A percentile compares a stretch with the other conserved stretches of the same genome.
Conservation (phyloP, 2,797 vertebrate genomes). For the Brachyalestes nurse region DNA sequence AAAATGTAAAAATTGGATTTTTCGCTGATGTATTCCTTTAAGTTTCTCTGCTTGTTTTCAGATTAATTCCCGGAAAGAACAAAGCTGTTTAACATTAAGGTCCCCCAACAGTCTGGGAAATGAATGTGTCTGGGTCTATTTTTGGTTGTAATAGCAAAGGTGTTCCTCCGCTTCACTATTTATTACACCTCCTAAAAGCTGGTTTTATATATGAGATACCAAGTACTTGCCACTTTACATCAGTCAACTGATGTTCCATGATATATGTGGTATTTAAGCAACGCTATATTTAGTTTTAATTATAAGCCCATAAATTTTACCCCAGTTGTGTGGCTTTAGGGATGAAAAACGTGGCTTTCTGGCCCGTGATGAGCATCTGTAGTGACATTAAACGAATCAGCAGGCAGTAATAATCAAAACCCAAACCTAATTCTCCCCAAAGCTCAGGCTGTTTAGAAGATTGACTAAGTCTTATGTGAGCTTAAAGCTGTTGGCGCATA, state of each 20-base stretch:
- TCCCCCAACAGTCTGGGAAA: neutral
- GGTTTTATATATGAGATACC: conserved; percentile 32
- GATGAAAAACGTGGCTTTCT: conserved; percentile 24
- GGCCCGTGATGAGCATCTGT: neutral
- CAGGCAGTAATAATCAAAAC: conserved; percentile 29
- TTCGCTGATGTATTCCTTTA: neutral
- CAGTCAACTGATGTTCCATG: conserved; percentile 20
- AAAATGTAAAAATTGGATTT: no score
- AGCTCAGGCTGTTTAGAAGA: neutral
- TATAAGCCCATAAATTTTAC: conserved; percentile 10
- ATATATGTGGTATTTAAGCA: conserved; percentile 35
- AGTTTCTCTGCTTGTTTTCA: conserved; percentile 8
- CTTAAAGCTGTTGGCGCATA: conserved; percentile 16
- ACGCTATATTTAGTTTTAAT: conserved; percentile 19
- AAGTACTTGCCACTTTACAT: conserved; percentile 22
- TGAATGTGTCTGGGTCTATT: conserved; percentile 24
- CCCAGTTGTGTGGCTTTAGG: conserved; percentile 22
- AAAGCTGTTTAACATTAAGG: conserved; percentile 3
- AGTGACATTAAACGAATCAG: conserved; percentile 15
- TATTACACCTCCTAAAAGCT: conserved; percentile 40
- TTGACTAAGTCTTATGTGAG: conserved; percentile 15
- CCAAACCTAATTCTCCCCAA: conserved; percentile 12
- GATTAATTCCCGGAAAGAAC: conserved; percentile 1
- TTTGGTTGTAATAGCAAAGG: conserved; percentile 3
- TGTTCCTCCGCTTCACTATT: conserved; percentile 22